phyloP scores from a whole-genome alignment of 2,113 vertebrate genomes.

The Alligator sinensis region DNA sequence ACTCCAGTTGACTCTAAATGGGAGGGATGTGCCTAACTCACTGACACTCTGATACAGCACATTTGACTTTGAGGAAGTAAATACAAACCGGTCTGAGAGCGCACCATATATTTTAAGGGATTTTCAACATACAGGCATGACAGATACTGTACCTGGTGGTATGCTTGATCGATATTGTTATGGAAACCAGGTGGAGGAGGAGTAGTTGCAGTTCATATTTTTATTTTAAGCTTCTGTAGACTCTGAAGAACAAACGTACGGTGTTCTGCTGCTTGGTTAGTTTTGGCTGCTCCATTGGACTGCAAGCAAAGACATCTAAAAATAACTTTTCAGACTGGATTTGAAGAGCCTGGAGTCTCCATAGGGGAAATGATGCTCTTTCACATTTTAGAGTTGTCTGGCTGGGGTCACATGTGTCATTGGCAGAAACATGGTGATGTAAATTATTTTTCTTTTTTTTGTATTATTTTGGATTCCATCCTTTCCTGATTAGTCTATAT shows the following conservation, averaged over 20 bases:
- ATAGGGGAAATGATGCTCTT: neutral
- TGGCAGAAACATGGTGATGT: neutral
- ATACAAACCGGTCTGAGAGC: rapidly evolving
- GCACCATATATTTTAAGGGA: neutral
- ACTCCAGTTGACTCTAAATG: neutral
- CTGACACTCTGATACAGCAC: rapidly evolving
- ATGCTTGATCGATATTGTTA: neutral
- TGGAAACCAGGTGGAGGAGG: neutral
- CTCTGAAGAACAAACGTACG: neutral
- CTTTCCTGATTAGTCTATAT: rapidly evolving
- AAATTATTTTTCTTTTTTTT: neutral
- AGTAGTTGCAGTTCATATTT: neutral
- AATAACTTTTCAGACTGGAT: slow-evolving; percentile 44
- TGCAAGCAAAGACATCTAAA: slow-evolving; percentile 33
- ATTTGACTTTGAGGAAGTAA: rapidly evolving
- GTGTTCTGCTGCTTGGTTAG: slow-evolving; percentile 22
- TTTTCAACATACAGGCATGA: neutral
- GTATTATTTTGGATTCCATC: neutral
- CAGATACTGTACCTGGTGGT: rapidly evolving
- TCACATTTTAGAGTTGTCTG: slow-evolving; percentile 5
- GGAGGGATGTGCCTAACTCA: rapidly evolving
- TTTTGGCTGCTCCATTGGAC: slow-evolving; percentile 44
- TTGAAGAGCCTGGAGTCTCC: slow-evolving; percentile 35
- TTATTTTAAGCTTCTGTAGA: neutral
- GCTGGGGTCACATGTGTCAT: neutral